Conservation (phyloP, 2,113 vertebrate genomes). For the Chauna torquata region DNA sequence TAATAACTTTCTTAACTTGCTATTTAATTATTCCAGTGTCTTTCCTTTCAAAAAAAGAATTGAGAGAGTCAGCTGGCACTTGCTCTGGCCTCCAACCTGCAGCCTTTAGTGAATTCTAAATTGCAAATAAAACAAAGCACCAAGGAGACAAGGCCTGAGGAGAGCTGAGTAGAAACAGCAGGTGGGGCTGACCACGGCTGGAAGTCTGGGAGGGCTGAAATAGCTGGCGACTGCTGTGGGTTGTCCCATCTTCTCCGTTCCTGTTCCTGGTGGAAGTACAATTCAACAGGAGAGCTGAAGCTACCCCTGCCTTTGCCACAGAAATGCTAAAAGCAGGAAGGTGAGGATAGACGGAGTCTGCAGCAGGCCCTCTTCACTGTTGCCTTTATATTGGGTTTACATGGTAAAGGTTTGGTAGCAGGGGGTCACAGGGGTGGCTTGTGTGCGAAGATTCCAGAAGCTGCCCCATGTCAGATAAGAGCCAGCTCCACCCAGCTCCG, state of each 20-base stretch:
- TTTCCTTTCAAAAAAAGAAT: neutral
- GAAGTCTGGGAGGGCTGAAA: neutral
- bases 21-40: neutral
- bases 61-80: neutral
- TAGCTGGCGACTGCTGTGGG: neutral
- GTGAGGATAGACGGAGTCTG: neutral
- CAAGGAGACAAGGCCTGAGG: neutral
- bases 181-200: neutral
- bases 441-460: too few species aligned
- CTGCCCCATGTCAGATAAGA: too few species aligned
- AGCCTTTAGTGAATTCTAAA: neutral
- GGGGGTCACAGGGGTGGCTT: too few species aligned
- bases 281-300: neutral
- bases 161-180: neutral
- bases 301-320: neutral
- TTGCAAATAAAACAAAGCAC: neutral
- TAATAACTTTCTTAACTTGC: neutral
- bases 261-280: neutral
- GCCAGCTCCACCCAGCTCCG: too few species aligned
- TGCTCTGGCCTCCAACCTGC: neutral
- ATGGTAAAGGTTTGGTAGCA: too few species aligned
- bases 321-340: neutral
- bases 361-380: neutral
- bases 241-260: neutral
- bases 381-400: too few species aligned